Conservation (phyloP, 2,113 vertebrate genomes). For the Dolichallabes microphthalmus region DNA sequence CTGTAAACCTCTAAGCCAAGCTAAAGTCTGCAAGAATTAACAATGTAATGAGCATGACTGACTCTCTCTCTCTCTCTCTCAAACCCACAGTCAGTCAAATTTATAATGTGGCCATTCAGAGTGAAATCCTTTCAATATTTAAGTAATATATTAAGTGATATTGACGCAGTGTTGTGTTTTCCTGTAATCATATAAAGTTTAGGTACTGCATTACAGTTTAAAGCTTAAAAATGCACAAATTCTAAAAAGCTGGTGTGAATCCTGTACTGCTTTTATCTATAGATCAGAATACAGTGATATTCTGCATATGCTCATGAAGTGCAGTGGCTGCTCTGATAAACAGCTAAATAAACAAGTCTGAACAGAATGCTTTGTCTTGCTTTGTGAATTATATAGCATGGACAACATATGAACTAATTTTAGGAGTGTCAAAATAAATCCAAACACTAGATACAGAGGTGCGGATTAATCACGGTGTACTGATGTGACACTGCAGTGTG, state of each 20-base stretch:
- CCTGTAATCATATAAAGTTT: not conserved
- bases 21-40: not conserved
- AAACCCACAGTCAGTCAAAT: not conserved
- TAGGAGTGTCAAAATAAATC: not conserved
- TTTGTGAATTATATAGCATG: constrained; percentile 27
- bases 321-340: not conserved
- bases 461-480: not conserved
- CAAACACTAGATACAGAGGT: not conserved
- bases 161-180: not conserved
- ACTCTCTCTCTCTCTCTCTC: not conserved
- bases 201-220: not conserved
- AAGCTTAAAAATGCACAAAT: not conserved
- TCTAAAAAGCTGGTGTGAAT: too few relatives aligned
- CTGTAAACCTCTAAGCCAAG: not conserved
- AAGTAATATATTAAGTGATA: too few relatives aligned
- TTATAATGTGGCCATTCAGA: not conserved
- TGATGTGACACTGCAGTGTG: not conserved
- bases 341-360: not conserved
- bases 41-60: not conserved
- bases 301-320: not conserved
- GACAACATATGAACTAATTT: not conserved
- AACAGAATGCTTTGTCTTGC: constrained; percentile 2
- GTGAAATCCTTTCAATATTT: not conserved
- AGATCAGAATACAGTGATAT: not conserved
- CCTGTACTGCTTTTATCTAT: not conserved